Base-by-base conservation (phyloP, 2,888 invertebrate species). In the Campoletis raptor region DNA sequence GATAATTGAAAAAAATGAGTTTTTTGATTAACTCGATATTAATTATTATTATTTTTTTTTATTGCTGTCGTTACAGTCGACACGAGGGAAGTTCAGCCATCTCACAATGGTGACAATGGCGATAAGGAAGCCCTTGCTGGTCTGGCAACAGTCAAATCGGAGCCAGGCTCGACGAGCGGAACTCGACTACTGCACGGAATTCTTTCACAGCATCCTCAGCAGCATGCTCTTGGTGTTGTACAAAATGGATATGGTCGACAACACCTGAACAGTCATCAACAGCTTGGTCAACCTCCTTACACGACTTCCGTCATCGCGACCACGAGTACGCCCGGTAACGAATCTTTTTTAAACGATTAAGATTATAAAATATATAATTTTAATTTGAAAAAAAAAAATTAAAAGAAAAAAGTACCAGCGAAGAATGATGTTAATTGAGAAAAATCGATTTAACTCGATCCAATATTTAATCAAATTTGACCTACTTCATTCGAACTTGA, bases 241-340 rank as follows among this genome's bases (percentile, higher is more conserved):
- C 94, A 93, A 82, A 94, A 93, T 79, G 93, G 94, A 79, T 94
- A 94, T 83, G 92, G 92, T 67, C 92, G 94, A 81, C 94, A 94
- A 81, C 94, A 94, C 85, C 89, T 94, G 89, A 89, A 91, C 81
- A 94, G 90, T 95, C 92, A 94, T 93, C 88, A 95, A 93, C 91
- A 96, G 95, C 90, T 96, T 96, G 95, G 96, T 96, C 93, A 96
- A 95, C 90, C 96, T 83, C 91, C 96, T 88, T 97, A 96, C 94
- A 96, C 96, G 89, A 92, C 93, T 89, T 92, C 93, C 90, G 92
- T 92, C 54, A 93, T 94, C 86, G 94, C 94, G 82, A 92, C 93
- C 91, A 95, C 95, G 90, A 95, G 94, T 92, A 95, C 95, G 91
- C 94, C 95, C 94, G 97, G 96, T 96, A 94, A 93, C 93, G 92